Evolutionary conservation across 2,113 vertebrate genomes (phyloP).

Genomic region (Bucco capensis): DNA sequence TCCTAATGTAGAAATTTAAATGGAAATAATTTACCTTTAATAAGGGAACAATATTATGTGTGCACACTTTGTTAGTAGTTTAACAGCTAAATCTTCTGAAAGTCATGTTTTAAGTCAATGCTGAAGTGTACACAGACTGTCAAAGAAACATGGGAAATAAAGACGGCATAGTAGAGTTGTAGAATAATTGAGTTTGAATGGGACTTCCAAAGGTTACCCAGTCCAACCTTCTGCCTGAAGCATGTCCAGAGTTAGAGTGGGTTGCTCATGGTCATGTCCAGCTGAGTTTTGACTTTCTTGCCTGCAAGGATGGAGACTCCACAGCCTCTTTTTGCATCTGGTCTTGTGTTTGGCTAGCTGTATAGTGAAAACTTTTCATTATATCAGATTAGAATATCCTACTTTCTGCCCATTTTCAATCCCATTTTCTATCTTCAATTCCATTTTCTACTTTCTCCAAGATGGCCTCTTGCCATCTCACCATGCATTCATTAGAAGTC

Average conservation of each 20-base stretch:
- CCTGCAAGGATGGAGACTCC: not conserved
- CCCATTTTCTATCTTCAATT: too few relatives aligned
- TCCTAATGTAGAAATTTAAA: not conserved
- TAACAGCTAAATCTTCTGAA: not conserved
- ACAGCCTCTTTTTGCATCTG: not conserved
- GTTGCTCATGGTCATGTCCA: not conserved
- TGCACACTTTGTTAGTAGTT: not conserved
- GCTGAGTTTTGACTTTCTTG: not conserved
- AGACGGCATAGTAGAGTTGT: not conserved
- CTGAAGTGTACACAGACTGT: not conserved
- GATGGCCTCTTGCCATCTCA: not conserved
- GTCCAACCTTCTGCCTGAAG: not conserved
- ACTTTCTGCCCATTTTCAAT: too few relatives aligned
- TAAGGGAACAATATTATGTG: not conserved
- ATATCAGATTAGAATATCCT: not conserved
- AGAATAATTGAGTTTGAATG: not conserved
- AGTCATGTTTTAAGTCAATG: not conserved
- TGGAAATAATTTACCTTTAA: not conserved
- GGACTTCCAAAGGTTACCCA: not conserved
- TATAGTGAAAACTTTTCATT: not conserved
- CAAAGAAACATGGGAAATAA: not conserved
- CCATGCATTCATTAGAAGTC: not conserved
- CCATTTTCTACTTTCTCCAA: too few relatives aligned
- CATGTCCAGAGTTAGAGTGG: not conserved
- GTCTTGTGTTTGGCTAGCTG: not conserved